Evolutionary conservation across 2,797 vertebrate species (phyloP).

Genomic region (Silurus lanzhouensis): DNA sequence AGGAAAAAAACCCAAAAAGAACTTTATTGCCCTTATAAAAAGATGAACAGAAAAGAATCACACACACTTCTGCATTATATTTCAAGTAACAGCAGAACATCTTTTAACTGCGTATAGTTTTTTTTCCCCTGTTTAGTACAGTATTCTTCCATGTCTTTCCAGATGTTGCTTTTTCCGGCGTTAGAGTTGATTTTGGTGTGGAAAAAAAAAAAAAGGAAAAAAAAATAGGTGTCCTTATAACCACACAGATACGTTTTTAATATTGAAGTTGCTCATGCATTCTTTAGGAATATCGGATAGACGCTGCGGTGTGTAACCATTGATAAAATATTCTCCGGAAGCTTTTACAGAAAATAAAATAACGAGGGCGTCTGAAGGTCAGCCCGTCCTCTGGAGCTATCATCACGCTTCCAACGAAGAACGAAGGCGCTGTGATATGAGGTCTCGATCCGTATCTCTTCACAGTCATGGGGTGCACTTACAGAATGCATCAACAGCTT

Average conservation of each 20-base stretch:
- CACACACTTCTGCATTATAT: conserved; percentile 63
- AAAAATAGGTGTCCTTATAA: conserved; percentile 60
- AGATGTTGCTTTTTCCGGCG: conserved; percentile 62
- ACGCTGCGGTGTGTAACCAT: conserved; percentile 62
- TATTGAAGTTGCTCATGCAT: conserved; percentile 71
- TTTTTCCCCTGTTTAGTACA: background rate
- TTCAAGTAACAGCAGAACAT: conserved; percentile 58
- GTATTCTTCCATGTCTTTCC: conserved; percentile 44
- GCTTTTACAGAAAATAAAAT: conserved; percentile 56
- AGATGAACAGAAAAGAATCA: conserved; percentile 74
- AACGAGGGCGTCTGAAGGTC: conserved; percentile 49
- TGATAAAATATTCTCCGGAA: conserved; percentile 50
- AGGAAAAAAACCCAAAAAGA: conserved; percentile 70
- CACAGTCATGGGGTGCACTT: conserved; percentile 56
- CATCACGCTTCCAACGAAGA: conserved; percentile 41
- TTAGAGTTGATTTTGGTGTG: conserved; percentile 59
- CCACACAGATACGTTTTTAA: conserved; percentile 65
- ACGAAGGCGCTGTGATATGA: conserved; percentile 48
- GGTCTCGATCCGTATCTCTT: conserved; percentile 57
- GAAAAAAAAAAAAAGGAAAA: conserved; percentile 60
- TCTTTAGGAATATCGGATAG: conserved; percentile 63
- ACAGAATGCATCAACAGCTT: conserved; percentile 68
- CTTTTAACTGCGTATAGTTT: conserved; percentile 50
- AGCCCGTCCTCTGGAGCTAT: conserved; percentile 47
- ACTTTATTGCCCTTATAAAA: conserved; percentile 82